A percentile compares a stretch with the other conserved stretches of the same genome.
Evolutionary conservation across 2,797 vertebrate genomes (phyloP).

Genomic region (Melanogrammus aeglefinus): DNA sequence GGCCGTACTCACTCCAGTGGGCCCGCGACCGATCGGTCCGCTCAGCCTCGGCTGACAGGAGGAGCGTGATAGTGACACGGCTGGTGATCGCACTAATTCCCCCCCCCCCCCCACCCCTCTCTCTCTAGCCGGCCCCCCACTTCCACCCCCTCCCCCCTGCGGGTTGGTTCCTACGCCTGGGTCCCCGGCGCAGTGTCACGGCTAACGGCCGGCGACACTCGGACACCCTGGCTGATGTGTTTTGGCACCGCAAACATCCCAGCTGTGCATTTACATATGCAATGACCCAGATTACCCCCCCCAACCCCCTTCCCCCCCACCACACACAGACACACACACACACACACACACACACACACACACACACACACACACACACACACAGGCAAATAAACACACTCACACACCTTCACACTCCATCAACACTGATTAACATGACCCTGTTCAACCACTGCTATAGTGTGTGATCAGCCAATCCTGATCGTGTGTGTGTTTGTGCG

Average conservation of each 20-base stretch:
- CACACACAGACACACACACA: not conserved
- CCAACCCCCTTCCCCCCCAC: too few relatives aligned
- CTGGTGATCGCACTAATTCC: conserved; percentile 54
- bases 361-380: not conserved
- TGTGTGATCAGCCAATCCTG: not conserved
- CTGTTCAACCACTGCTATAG: not conserved
- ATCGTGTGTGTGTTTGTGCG: too few relatives aligned
- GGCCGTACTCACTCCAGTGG: not conserved
- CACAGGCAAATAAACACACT: not conserved
- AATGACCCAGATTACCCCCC: conserved; percentile 87
- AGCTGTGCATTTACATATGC: conserved; percentile 90
- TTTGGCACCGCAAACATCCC: conserved; percentile 80
- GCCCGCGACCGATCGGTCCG: not conserved
- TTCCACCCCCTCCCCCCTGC: conserved; percentile 10
- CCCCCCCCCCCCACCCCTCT: not conserved
- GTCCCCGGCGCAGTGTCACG: conserved; percentile 58
- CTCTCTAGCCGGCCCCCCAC: not conserved
- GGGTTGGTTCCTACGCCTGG: conserved; percentile 46
- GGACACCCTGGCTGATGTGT: conserved; percentile 76
- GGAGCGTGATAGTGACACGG: conserved; percentile 55
- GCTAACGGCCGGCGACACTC: conserved; percentile 70
- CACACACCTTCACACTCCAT: conserved; percentile 73
- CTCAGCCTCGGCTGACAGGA: conserved; percentile 9
- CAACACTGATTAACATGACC: conserved; percentile 77
- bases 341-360: not conserved